Evolutionary conservation across 2,797 vertebrate genomes (phyloP), one percentile per base, ranked within the genome.

Genomic region (Chelmon rostratus): DNA sequence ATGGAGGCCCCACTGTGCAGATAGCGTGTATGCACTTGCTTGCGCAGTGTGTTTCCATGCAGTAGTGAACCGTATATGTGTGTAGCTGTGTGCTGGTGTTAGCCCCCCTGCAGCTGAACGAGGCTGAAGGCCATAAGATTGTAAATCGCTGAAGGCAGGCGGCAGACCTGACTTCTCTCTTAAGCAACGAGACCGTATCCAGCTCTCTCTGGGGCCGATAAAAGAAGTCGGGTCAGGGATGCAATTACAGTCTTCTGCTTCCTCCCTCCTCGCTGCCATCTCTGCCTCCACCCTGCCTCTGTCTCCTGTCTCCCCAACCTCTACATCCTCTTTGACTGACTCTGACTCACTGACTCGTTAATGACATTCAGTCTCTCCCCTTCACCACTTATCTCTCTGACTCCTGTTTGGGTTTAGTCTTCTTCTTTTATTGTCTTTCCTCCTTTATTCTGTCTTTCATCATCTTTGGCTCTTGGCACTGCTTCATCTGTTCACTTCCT

Each of bases 141-240:
- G 63, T 54, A 67, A 83, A 83, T 86, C 66, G 72, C 23, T 52
- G 49, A 42, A 66, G 59, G 56, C 63, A 61, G 50, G 33, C 77
- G 63, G 74, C 47, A 72, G 78, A 76, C 31, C 44, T 58, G 58
- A 64, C 64, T 72, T 18, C 56, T 49, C 53, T 73, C 69, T 42
- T 2, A 56, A 54, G 46, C 38, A 68, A 58, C 42, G 50, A 80
- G 62, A 79, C 15, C 44, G 23, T 23, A 61, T 76, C 57, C 70
- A 71, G 61, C 66, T 88, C 69, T 77, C 74, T 82, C n/a, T 64
- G 69, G 73, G 68, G 62, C 71, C 76, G 79, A 85, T 86, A 80
- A 90, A 84, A 81, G 81, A 73, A 73, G 37, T 44, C 12, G 21
- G 68, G 35, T 75, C 72, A 81, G 67, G 76, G 74, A 89, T 86